Percentiles rank a stretch among this genome's conserved stretches.
These are phyloP conservation scores for Patiria pectinifera DNA, from an alignment of 53 echinoderm and acorn worm genomes.

Conservation along the genomic window DNA sequence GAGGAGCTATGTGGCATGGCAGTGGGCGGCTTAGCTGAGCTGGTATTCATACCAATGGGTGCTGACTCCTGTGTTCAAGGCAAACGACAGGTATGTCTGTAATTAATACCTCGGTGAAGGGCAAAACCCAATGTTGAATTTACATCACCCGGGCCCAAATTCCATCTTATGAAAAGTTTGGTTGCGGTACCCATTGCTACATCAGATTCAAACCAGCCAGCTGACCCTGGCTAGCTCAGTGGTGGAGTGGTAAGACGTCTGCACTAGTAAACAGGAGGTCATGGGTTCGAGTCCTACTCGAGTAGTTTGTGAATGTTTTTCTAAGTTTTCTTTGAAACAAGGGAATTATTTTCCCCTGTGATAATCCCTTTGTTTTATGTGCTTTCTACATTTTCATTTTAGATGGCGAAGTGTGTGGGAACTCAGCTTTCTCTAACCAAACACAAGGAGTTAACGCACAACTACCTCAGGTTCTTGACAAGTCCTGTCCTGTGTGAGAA, in stretches of 20 bases:
- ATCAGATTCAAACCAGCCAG: too few relatives aligned
- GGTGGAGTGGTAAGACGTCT: too few relatives aligned
- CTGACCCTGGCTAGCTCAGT: too few relatives aligned
- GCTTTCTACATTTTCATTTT: background rate
- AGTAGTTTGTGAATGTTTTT: too few relatives aligned
- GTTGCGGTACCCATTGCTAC: too few relatives aligned
- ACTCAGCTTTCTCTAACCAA: slow-evolving; percentile 64
- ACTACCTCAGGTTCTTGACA: slow-evolving; percentile 78
- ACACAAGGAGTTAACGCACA: slow-evolving; percentile 72
- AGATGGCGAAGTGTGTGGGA: slow-evolving; percentile 91
- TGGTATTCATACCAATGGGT: slow-evolving; percentile 87
- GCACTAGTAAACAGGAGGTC: too few relatives aligned
- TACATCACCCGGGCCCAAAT: background rate
- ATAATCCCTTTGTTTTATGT: background rate
- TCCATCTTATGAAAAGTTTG: too few relatives aligned
- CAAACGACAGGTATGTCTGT: slow-evolving; percentile 78
- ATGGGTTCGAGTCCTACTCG: too few relatives aligned
- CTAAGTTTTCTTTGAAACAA: too few relatives aligned
- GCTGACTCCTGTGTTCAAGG: slow-evolving; percentile 78
- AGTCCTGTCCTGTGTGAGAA: slow-evolving; percentile 88
- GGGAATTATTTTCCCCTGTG: background rate
- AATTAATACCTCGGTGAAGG: too few relatives aligned
- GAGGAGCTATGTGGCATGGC: slow-evolving; percentile 89
- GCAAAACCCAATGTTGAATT: too few relatives aligned
- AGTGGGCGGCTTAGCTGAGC: slow-evolving; percentile 83